Percentiles rank a stretch among this genome's conserved stretches.
phyloP scores from a whole-genome alignment of 1,140 invertebrate species.

The Mya arenaria region DNA sequence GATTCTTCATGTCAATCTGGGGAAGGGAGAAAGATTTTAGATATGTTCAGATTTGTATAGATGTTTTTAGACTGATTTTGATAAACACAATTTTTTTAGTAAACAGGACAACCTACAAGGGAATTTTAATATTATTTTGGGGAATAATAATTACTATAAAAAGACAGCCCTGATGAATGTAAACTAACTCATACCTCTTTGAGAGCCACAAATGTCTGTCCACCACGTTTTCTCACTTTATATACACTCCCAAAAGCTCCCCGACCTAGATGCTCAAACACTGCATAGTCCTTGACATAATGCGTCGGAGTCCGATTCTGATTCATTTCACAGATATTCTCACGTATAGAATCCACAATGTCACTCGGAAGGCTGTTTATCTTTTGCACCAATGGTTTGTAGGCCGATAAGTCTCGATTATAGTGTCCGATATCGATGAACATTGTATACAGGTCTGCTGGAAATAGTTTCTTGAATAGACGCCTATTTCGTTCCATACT shows the following conservation, averaged over 20 bases:
- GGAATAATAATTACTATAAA: too few species aligned
- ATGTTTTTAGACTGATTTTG: too few species aligned
- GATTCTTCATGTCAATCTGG: conserved; percentile 75
- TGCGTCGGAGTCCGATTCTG: conserved; percentile 77
- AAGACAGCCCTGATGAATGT: too few species aligned
- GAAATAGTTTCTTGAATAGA: conserved; percentile 80
- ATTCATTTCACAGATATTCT: conserved; percentile 77
- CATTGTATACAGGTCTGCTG: conserved; percentile 78
- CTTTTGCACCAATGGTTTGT: conserved; percentile 77
- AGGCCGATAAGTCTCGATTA: conserved; percentile 77
- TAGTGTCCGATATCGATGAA: conserved; percentile 82
- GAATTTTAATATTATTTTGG: too few species aligned
- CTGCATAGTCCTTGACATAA: conserved; percentile 81
- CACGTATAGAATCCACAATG: conserved; percentile 73
- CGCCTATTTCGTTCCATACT: conserved; percentile 81
- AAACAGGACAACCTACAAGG: too few species aligned
- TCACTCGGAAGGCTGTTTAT: conserved; percentile 77
- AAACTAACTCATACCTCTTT: conserved; percentile 82
- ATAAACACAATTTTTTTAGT: too few species aligned
- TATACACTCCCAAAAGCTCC: conserved; percentile 82
- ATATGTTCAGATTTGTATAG: too few species aligned
- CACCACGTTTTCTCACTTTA: conserved; percentile 80
- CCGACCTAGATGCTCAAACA: conserved; percentile 81
- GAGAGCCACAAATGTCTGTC: conserved; percentile 79
- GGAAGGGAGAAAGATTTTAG: background rate